Percentiles rank a stretch among this genome's conserved stretches.
These are phyloP conservation scores for Epistrophe grossulariae DNA, from an alignment of 2,888 invertebrate species.

Conservation along the genomic window DNA sequence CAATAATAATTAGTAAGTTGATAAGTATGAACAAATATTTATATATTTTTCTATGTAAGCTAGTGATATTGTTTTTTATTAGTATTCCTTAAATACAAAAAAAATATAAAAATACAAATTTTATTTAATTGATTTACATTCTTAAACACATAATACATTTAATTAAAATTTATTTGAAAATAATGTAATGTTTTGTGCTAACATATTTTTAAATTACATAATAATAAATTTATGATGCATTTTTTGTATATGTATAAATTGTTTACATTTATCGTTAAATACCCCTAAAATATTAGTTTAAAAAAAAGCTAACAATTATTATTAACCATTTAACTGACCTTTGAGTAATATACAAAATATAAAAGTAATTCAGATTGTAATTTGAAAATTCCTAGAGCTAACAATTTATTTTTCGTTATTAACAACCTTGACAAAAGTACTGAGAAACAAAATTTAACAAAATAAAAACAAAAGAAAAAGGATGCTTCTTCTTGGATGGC, in stretches of 20 bases:
- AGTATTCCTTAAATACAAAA: neutral
- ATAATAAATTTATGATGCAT: neutral
- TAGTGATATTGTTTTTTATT: neutral
- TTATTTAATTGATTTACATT: neutral
- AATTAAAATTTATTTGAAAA: neutral
- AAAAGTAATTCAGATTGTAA: conserved; percentile 41
- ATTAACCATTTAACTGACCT: conserved; percentile 41
- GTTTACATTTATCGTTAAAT: conserved; percentile 74
- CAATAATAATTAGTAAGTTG: conserved; percentile 12
- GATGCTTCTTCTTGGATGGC: conserved; percentile 63
- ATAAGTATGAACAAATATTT: conserved; percentile 24
- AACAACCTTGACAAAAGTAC: conserved; percentile 57
- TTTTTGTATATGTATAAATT: conserved; percentile 34
- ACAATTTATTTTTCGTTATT: conserved; percentile 59
- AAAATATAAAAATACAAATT: neutral
- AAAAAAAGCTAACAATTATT: conserved; percentile 54
- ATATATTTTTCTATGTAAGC: conserved; percentile 29
- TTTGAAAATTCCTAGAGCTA: conserved; percentile 60
- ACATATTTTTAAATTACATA: conserved; percentile 11
- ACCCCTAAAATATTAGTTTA: conserved; percentile 31
- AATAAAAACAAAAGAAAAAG: conserved; percentile 13
- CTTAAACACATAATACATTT: neutral
- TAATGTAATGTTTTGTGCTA: conserved; percentile 24
- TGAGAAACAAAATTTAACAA: conserved; percentile 31
- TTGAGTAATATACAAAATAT: conserved; percentile 45